Base-by-base conservation (phyloP, 2,113 vertebrate genomes). In the Microcebus griseorufus region DNA sequence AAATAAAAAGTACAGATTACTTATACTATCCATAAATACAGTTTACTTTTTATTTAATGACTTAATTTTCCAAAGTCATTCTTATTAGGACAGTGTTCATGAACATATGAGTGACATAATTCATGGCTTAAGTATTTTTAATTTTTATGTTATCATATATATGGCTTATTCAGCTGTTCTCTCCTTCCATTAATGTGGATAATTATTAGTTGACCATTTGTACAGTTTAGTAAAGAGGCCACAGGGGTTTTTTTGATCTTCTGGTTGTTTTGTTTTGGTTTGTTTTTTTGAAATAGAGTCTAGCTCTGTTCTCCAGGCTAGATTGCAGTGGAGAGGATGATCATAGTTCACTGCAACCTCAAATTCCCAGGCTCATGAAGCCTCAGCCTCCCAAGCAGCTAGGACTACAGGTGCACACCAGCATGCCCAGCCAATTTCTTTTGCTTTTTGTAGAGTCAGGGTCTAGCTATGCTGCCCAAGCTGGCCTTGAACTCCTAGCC, bases 41-140 rank as follows among this genome's bases (percentile, higher is more conserved):
- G 5, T 72, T n/a, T 80, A 27, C 16, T 75, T 7, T 84, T 16
- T 89, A 53, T 42, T 81, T 82, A 91, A 78, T 16, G 3, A 82
- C 60, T 96, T 85, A 67, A 79, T 62, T 96, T 93, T 80, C 23
- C 13, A 78, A 85, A 29, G 11, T 20, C 39, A 92, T 93, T 82
- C 37, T 51, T 81, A 80, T 34, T 70, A 72, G 90, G n/a, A 29
- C 25, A n/a, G 51, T 92, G 37, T 85, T 91, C 37, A 13, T 27
- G 65, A 55, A 48, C 78, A 84, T 83, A 8, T 94, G 55, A 79
- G 34, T 92, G 67, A 55, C 25, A 2, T 81, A 62, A 81, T 80
- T 91, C 32, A 91, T 20, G 88, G 90, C 45, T 82, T 82, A 58
- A 88, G 27, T 65, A 92, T 85, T 86, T 64, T 64, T 9, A 16